Conservation (phyloP, 1,140 invertebrate genomes). For the Hypothenemus hampei region DNA sequence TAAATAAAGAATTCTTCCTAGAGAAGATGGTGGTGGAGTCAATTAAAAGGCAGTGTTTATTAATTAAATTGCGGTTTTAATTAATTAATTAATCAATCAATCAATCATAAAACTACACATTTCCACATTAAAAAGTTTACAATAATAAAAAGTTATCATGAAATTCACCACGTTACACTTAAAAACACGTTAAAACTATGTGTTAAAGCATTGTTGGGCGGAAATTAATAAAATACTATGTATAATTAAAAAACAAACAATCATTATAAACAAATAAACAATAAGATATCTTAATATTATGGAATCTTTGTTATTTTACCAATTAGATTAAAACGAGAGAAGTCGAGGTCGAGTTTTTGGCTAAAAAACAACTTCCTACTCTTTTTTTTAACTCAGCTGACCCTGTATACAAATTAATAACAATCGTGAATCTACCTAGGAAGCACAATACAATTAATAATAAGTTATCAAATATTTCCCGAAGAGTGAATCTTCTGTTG, state of each 20-base stretch:
- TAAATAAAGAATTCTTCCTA: no score
- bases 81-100: no score
- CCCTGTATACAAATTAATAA: background rate
- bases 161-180: no score
- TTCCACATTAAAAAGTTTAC: no score
- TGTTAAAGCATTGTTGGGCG: background rate
- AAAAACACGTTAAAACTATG: no score
- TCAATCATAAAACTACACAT: no score
- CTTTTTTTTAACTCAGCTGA: no score
- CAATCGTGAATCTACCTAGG: background rate
- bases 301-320: background rate
- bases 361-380: no score
- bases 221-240: background rate
- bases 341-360: background rate
- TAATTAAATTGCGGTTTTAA: no score
- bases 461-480: conserved; percentile 38
- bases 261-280: background rate
- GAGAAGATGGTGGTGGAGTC: no score
- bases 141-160: no score
- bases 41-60: no score
- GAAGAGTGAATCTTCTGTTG: conserved; percentile 54
- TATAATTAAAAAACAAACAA: background rate
- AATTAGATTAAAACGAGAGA: background rate
- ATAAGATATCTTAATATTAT: background rate
- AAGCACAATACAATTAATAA: background rate